Evolutionary conservation across 2,888 invertebrate species (phyloP).

Genomic region (Ischnus inquisitorius): DNA sequence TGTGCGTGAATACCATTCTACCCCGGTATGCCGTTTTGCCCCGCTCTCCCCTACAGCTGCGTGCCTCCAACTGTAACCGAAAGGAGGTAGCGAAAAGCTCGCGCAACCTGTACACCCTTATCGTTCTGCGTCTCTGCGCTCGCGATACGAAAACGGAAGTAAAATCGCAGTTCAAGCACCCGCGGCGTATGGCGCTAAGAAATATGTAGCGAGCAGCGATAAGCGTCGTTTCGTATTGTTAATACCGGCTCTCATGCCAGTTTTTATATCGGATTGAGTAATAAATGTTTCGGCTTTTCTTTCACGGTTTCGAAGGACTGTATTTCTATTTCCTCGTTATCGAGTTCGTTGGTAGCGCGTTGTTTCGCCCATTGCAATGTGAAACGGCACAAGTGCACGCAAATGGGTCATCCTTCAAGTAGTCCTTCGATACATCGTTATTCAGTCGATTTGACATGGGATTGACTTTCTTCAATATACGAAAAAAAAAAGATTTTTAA

Average conservation of each 20-base stretch:
- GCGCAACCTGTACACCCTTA: constrained; percentile 22
- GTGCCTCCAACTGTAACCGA: background rate
- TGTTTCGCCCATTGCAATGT: background rate
- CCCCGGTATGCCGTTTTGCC: too few relatives aligned
- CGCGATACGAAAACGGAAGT: constrained; percentile 52
- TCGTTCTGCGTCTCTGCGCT: constrained; percentile 38
- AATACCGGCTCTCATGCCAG: background rate
- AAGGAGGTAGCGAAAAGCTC: constrained; percentile 5
- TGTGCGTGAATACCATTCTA: too few relatives aligned
- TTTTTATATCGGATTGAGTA: constrained; percentile 3
- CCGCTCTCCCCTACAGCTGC: background rate
- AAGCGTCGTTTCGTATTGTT: constrained; percentile 22
- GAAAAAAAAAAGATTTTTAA: too few relatives aligned
- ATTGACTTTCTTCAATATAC: too few relatives aligned
- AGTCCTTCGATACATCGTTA: too few relatives aligned
- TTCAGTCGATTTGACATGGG: too few relatives aligned
- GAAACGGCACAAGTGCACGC: background rate
- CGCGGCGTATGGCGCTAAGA: constrained; percentile 35
- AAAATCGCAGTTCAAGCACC: constrained; percentile 48
- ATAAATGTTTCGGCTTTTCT: background rate
- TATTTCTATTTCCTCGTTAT: background rate
- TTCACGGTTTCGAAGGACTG: background rate
- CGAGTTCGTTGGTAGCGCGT: background rate
- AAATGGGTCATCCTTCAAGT: background rate
- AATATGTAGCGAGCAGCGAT: constrained; percentile 40